A percentile compares a stretch with the other conserved stretches of the same genome.
Conservation (phyloP, 2,797 vertebrate genomes). For the Choloepus didactylus region DNA sequence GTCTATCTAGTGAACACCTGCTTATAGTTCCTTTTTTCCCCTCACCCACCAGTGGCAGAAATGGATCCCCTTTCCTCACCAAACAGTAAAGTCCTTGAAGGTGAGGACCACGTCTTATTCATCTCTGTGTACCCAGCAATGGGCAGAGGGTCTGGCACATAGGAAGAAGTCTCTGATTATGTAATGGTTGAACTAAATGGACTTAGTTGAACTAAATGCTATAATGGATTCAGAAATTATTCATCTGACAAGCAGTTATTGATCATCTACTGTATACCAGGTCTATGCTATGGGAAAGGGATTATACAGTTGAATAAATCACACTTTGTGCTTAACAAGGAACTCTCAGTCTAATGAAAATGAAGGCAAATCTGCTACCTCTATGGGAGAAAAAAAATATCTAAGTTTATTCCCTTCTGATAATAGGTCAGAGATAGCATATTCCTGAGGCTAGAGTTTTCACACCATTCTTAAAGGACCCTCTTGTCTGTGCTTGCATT, state of each 20-base stretch:
- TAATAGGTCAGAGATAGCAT: not conserved
- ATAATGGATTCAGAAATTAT: not conserved
- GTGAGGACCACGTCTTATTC: not conserved
- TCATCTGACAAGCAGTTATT: not conserved
- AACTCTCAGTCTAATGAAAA: conserved; percentile 17
- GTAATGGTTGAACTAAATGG: not conserved
- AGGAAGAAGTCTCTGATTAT: not conserved
- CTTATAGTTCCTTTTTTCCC: not conserved
- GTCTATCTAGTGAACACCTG: not conserved
- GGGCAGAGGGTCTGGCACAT: not conserved
- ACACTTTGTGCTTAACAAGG: not conserved
- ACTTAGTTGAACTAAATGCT: not conserved
- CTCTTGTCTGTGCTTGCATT: not conserved
- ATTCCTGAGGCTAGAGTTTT: not conserved
- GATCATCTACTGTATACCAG: not conserved
- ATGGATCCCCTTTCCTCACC: not conserved
- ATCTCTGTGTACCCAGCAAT: not conserved
- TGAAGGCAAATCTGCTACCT: not conserved
- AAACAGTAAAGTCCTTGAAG: not conserved
- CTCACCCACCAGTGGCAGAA: not conserved
- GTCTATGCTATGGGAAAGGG: not conserved
- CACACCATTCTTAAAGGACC: not conserved
- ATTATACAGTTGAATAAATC: not conserved
- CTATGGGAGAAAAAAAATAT: not conserved
- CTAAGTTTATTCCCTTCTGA: conserved; percentile 7